Base-by-base conservation (phyloP, 2,888 invertebrate species). In the Patella depressa region DNA sequence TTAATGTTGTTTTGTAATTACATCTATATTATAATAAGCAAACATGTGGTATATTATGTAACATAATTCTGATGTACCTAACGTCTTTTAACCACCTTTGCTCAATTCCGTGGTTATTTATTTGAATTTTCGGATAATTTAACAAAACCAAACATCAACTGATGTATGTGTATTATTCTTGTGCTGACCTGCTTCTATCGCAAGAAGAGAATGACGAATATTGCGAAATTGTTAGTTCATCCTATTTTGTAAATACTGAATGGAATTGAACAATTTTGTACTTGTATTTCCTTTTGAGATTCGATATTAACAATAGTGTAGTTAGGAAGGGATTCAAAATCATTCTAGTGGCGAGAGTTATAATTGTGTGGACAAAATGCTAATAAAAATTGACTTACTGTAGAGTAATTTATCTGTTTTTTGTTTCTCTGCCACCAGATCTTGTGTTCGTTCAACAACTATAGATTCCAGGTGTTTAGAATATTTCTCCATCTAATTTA, bases 401-500 rank as follows among this genome's bases (percentile, higher is more conserved):
- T 89, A 87, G 0, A 88, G 79, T 3, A 89, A 83, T 53, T 86
- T 79, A 75, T 89, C 89, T 1, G 89, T 88, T 78, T 87, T 88
- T 72, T 85, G 84, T 82, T 89, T 89, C 80, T 89, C 89, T 2
- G 81, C 81, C 19, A 85, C 83, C 11, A 89, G 81, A 69, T 89
- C 88, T 19, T 84, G 82, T 19, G 89, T 89, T 65, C 88, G 79
- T 34, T 89, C 89, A 1, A 84, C 82, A 12, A 89, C 88, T 5
- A 88, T 81, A 9, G 79, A 45, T 79, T 89, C 88, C 71, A 89
- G 79, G 73, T 88, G 87, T 76, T 88, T 88, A 0, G 89, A 89
- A 77, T 88, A 89, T 78, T 88, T 89, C 80, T 88, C 88, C 89
- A 89, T 88, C 88, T 88, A 74, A 54, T 80, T 19, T 19, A 65